Base-by-base conservation (phyloP, 2,797 vertebrate genomes). In the Philypnodon macrostomus region DNA sequence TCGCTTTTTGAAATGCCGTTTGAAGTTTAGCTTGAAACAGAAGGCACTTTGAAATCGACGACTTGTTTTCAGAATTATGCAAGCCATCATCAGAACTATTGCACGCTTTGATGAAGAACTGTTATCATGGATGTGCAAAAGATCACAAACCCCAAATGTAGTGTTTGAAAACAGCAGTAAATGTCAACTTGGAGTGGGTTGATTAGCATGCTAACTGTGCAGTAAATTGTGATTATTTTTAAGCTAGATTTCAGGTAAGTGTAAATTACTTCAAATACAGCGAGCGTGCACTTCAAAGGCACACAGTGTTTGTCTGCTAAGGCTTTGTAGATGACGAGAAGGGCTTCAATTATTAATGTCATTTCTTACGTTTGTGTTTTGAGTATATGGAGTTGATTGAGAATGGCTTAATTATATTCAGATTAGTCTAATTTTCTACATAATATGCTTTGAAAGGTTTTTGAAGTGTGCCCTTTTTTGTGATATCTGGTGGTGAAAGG, bases 1-100 rank as follows among this genome's bases (percentile, higher is more conserved):
- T 68, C 62, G 70, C 21, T 26, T 23, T 73, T 74, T 63, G n/a
- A 59, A 64, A 76, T 58, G 51, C 72, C n/a, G 63, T 80, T 87
- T 81, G 77, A 85, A 73, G 80, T 70, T 62, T 31, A 53, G 17
- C 53, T 73, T 62, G 53, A 63, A 80, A 84, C 66, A 62, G 19
- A 59, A 68, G 47, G 37, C 26, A 17, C 57, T 76, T 77, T 78
- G 46, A 60, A 66, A 62, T 39, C 58, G 58, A 67, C 35, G 53
- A 34, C 17, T 56, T 80, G 61, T 71, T 74, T 62, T 76, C 46
- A 59, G 30, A 62, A 44, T 54, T 52, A 67, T 68, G 51, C 34
- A 44, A 70, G 70, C 53, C 54, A 66, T 47, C 63, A 66, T 67
- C 54, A 58, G 34, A 33, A 32, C 59, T 46, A 38, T 15, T 61